phyloP scores from a whole-genome alignment of 1,140 invertebrate genomes.

The Drosophila gunungcola region DNA sequence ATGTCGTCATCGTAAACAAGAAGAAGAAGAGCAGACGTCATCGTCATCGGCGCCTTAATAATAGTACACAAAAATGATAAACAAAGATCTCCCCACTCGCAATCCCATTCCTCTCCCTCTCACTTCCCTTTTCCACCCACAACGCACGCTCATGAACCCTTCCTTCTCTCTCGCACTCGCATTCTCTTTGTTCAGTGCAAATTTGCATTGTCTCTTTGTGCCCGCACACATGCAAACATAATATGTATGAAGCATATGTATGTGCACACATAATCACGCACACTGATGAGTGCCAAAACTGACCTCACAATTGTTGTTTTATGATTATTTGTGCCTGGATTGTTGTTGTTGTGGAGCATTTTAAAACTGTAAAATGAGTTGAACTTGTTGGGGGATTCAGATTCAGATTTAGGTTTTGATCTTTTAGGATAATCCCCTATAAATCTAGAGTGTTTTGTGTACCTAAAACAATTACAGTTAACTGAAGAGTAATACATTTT shows the following conservation, averaged over 20 bases:
- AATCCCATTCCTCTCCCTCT: not conserved
- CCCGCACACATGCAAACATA: not conserved
- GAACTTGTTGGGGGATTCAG: constrained; percentile 42
- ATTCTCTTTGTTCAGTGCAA: constrained; percentile 36
- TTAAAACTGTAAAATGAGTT: constrained; percentile 46
- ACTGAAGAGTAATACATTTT: too few species aligned
- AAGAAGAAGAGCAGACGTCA: constrained; percentile 6
- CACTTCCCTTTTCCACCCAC: not conserved
- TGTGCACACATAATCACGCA: constrained; percentile 14
- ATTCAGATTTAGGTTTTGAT: constrained; percentile 15
- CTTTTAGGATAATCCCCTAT: not conserved
- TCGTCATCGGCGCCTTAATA: constrained; percentile 14
- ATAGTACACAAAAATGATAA: constrained; percentile 31
- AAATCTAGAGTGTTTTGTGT: not conserved
- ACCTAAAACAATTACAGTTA: too few species aligned
- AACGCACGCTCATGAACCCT: constrained; percentile 13
- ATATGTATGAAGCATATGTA: not conserved
- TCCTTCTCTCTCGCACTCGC: constrained; percentile 10
- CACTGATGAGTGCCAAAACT: constrained; percentile 46
- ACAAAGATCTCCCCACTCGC: constrained; percentile 29
- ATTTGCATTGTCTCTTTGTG: constrained; percentile 47
- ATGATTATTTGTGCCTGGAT: constrained; percentile 1
- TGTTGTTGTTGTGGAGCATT: constrained; percentile 19
- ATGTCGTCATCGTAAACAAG: constrained; percentile 6
- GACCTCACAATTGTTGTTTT: constrained; percentile 48